Percentiles rank a stretch among this genome's conserved stretches.
Conservation (phyloP, 2,113 vertebrate species). For the Aepyceros melampus region DNA sequence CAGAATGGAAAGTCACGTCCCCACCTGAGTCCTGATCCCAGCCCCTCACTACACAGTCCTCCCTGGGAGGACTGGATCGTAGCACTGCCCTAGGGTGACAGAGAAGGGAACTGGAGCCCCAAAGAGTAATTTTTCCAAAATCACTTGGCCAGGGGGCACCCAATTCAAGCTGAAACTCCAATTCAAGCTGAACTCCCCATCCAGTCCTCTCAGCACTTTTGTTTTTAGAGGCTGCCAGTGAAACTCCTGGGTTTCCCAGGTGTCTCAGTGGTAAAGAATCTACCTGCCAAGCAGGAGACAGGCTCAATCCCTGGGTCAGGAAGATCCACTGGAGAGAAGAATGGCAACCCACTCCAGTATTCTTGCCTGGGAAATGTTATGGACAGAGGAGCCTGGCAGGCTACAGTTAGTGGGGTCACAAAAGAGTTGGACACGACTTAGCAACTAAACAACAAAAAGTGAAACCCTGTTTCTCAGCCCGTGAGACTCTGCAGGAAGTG, state of each 20-base stretch:
- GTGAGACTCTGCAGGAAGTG: fast-evolving
- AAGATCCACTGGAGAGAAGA: background rate
- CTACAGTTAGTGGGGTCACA: background rate
- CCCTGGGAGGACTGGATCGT: fast-evolving
- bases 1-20: background rate
- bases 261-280: background rate
- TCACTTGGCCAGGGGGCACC: background rate
- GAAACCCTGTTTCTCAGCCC: background rate
- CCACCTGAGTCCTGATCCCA: background rate
- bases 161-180: background rate
- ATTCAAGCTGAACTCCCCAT: fast-evolving
- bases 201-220: background rate
- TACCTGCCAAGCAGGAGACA: background rate
- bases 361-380: background rate
- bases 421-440: background rate
- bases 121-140: too few species aligned
- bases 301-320: background rate
- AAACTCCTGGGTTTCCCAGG: background rate
- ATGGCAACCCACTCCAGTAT: background rate
- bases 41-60: background rate
- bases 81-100: background rate
- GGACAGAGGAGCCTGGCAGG: background rate
- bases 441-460: background rate
- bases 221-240: too few species aligned
- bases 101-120: background rate